phyloP scores from a whole-genome alignment of 2,888 invertebrate genomes.

The Venusia cambrica region DNA sequence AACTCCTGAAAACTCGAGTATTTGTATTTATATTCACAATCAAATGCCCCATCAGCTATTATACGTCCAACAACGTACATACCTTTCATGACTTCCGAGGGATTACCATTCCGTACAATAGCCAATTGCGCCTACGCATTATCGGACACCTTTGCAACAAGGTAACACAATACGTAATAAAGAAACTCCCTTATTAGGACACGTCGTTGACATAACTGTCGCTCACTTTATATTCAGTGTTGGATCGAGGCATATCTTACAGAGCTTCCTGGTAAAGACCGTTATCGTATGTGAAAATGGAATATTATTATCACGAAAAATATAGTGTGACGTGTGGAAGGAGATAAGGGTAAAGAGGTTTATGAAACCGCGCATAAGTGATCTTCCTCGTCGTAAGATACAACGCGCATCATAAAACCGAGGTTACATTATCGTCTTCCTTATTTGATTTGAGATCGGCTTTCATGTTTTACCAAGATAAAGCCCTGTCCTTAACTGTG shows the following conservation, averaged over 20 bases:
- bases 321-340: constrained; percentile 25
- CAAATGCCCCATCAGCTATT: constrained; percentile 22
- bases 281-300: constrained; percentile 22
- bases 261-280: constrained; percentile 30
- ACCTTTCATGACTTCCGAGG: constrained; percentile 28
- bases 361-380: constrained; percentile 42
- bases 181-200: constrained; percentile 32
- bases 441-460: constrained; percentile 41
- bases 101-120: constrained; percentile 30
- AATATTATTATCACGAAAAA: constrained; percentile 33
- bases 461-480: constrained; percentile 36
- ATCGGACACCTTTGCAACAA: constrained; percentile 29
- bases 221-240: constrained; percentile 25
- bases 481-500: no score
- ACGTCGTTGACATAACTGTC: constrained; percentile 31
- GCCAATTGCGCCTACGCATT: constrained; percentile 33
- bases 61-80: constrained; percentile 23
- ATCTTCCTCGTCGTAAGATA: constrained; percentile 29
- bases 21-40: constrained; percentile 11
- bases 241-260: constrained; percentile 26
- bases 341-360: constrained; percentile 40
- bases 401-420: constrained; percentile 40
- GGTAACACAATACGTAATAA: constrained; percentile 32
- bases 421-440: constrained; percentile 48
- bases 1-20: constrained; percentile 4